Conservation (phyloP, 2,797 vertebrate genomes). For the Ctenochaetus hawaiiensis region DNA sequence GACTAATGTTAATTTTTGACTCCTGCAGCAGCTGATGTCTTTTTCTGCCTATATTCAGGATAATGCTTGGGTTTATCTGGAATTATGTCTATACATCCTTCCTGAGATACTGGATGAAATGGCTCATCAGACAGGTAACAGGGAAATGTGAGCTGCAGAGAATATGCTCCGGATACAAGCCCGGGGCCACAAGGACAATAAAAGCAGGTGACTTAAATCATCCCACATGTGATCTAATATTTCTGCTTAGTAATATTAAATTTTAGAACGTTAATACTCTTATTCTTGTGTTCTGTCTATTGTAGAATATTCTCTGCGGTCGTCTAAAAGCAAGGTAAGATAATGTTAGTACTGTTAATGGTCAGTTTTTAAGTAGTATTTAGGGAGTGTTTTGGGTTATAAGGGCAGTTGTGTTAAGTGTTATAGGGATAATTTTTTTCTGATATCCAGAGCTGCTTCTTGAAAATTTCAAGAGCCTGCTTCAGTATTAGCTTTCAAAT, state of each 20-base stretch:
- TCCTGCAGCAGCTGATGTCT: not conserved
- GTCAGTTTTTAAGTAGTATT: not conserved
- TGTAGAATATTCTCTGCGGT: conserved; percentile 91
- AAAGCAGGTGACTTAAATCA: conserved; percentile 85
- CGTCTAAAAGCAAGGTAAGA: conserved; percentile 94
- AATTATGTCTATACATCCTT: conserved; percentile 90
- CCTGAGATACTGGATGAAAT: conserved; percentile 95
- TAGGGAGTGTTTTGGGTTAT: not conserved
- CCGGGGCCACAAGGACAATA: conserved; percentile 88
- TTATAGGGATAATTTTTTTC: conserved; percentile 2
- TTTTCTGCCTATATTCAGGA: conserved; percentile 64
- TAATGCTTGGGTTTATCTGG: conserved; percentile 90
- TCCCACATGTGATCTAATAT: not conserved
- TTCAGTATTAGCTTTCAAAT: not conserved
- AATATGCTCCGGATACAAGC: conserved; percentile 83
- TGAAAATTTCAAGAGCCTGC: not conserved
- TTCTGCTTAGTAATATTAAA: not conserved
- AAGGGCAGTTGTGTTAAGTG: not conserved
- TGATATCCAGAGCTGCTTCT: not conserved
- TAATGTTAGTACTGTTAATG: not conserved
- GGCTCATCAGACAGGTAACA: conserved; percentile 90
- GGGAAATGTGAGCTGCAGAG: conserved; percentile 95
- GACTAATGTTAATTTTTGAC: not conserved
- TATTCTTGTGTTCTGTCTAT: not conserved
- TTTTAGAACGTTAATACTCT: too few species aligned